These are phyloP conservation scores for Elanus axillaris DNA, from an alignment of 2,113 vertebrate species.

Conservation along the genomic window DNA sequence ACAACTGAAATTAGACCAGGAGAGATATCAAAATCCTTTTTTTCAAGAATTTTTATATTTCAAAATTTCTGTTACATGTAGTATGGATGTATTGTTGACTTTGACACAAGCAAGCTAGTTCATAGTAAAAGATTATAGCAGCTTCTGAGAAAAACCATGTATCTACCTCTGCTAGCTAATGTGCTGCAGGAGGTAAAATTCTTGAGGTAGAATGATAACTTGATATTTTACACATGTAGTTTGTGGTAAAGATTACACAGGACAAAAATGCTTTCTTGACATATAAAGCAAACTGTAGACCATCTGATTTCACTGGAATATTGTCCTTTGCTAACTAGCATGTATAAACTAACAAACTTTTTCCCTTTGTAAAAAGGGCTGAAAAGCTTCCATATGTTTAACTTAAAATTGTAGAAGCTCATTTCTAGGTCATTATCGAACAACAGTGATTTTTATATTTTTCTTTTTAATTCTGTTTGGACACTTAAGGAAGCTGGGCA, in stretches of 20 bases:
- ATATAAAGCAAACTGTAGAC: background rate
- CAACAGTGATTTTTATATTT: background rate
- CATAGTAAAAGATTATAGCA: background rate
- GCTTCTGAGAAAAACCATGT: background rate
- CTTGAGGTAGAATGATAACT: background rate
- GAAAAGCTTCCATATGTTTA: fast-evolving
- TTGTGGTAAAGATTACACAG: background rate
- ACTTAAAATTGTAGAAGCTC: background rate
- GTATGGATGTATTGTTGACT: background rate
- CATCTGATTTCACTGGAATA: background rate
- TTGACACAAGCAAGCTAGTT: background rate
- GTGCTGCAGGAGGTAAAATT: background rate
- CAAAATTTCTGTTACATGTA: too few relatives aligned
- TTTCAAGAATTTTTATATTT: too few relatives aligned
- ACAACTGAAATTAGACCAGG: too few relatives aligned
- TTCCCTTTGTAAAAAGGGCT: background rate
- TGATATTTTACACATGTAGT: background rate
- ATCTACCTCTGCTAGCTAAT: background rate
- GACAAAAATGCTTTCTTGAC: background rate
- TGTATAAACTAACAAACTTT: background rate
- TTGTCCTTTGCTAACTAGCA: background rate
- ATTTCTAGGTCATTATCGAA: background rate
- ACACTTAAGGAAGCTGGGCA: background rate
- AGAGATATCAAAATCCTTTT: too few relatives aligned
- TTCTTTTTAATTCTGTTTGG: background rate